Conservation (phyloP, 2,113 vertebrate genomes). For the Vireo altiloquus region DNA sequence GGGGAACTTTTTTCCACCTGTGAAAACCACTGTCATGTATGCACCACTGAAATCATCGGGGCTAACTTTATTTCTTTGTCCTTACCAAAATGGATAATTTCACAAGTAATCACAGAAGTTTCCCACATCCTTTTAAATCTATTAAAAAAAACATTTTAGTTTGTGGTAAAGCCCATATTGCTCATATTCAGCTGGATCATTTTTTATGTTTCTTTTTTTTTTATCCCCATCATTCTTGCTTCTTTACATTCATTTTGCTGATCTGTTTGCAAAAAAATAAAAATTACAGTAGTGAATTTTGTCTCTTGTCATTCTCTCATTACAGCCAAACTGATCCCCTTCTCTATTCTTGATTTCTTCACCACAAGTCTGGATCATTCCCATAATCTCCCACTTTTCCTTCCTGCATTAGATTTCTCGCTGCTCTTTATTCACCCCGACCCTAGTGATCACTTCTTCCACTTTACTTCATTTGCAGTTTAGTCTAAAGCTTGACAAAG, state of each 20-base stretch:
- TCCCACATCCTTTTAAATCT: neutral
- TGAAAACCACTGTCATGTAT: neutral
- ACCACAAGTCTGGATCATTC: neutral
- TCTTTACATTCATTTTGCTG: neutral
- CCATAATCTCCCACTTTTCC: neutral
- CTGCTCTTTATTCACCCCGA: neutral
- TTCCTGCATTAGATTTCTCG: neutral
- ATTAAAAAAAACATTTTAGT: fast-evolving
- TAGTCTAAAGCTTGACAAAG: neutral
- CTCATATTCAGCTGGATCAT: neutral
- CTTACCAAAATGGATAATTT: neutral
- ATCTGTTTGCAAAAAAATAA: neutral
- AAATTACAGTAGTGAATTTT: neutral
- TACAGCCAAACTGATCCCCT: neutral
- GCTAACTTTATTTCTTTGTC: neutral
- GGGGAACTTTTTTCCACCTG: neutral
- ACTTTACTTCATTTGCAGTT: neutral
- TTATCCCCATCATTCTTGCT: fast-evolving
- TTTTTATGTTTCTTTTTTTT: neutral
- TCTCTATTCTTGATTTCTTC: neutral
- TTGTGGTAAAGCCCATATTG: neutral
- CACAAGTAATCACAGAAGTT: neutral
- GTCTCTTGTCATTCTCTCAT: neutral
- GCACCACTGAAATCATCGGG: neutral
- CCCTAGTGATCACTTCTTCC: neutral